Evolutionary conservation across 2,797 vertebrate species (phyloP), one percentile per base, ranked within the genome.

Genomic region (Percopsis omiscomaycus): DNA sequence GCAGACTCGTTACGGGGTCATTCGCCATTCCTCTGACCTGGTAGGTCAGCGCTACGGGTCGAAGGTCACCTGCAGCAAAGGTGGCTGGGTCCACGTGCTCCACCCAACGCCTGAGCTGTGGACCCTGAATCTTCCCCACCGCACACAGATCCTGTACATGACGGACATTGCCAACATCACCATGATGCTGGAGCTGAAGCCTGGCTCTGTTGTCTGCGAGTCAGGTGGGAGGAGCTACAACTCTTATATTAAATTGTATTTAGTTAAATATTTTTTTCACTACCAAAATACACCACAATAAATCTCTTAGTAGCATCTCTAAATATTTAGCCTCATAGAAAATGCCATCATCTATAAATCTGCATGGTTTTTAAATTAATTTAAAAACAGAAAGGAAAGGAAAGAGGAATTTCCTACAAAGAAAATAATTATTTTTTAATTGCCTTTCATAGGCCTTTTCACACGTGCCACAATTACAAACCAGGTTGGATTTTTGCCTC

Each of bases 101-200:
- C 96, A 99, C 78, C 96, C 96, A 0, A 99, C 98, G 0, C 95
- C 96, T 0, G 98, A 99, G 74, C 90, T 99, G 58, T 99, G 98
- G 97, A 99, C 98, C 0, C 82, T 96, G 73, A 94, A 93, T 71
- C 92, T 99, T 75, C 96, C 96, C 0, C 98, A 99, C 77, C 95
- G 98, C 79, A 99, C 98, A 0, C 98, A 99, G 85, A 99, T 99
- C 79, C 94, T 99, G 13, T 99, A 99, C 89, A 95, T 95, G 61
- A 96, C 97, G 0, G 98, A 99, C 88, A 98, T 99, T 51, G 94
- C 97, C 62, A 90, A 94, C 71, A 94, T 99, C 85, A 97, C 95
- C 71, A 95, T 98, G 94, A 98, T 98, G 96, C 84, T 99, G 81
- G 97, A 99, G 75, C 92, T 99, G 67, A 96, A 96, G 80, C 98